Evolutionary conservation across 2,113 vertebrate genomes (phyloP), one percentile per base, ranked within the genome.

Genomic region (Nycticryphes semicollaris): DNA sequence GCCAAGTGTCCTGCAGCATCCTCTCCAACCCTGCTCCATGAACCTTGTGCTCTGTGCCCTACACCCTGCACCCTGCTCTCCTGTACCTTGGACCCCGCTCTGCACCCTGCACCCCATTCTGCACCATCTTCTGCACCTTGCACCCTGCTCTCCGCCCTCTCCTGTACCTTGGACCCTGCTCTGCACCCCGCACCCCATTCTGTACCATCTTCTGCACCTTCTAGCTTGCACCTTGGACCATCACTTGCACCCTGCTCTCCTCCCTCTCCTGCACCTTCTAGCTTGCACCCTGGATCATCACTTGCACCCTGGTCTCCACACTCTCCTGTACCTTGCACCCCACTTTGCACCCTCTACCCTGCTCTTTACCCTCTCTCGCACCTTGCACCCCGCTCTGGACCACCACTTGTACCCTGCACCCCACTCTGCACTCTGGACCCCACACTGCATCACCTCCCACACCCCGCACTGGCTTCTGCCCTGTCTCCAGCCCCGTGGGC

Each of bases 1-100:
- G 31, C n/a, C 0, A 0, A 8, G 48, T 14, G 13, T 19, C 66
- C 63, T 43, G 3, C 39, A 31, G 72, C 5, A 2, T 68, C 67
- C 90, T 8, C 47, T 59, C n/a, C 59, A 5, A 1, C 68, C 62
- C 87, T 6, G 47, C 48, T 35, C 60, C 37, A 13, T 19, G 37
- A 28, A 11, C 60, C 25, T 28, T 3, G 4, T 24, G 31, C 11
- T 27, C 60, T n/a, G 21, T 27, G 10, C n/a, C 27, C 8, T 19
- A 9, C 23, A 15, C 19, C 33, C 30, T 10, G 12, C 47, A 23
- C 39, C 39, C 39, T 39, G 39, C 39, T 39, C 39, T 39, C 39
- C 39, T 39, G 39, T 39, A 12, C 39, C 39, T 39, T 39, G 39
- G 39, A 39, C 39, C 39, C 39, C 18, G 12, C 50, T 23, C 12